Percentiles rank a stretch among this genome's conserved stretches.
phyloP scores from a whole-genome alignment of 2,888 invertebrate species.

The Himalopsyche japonica region DNA sequence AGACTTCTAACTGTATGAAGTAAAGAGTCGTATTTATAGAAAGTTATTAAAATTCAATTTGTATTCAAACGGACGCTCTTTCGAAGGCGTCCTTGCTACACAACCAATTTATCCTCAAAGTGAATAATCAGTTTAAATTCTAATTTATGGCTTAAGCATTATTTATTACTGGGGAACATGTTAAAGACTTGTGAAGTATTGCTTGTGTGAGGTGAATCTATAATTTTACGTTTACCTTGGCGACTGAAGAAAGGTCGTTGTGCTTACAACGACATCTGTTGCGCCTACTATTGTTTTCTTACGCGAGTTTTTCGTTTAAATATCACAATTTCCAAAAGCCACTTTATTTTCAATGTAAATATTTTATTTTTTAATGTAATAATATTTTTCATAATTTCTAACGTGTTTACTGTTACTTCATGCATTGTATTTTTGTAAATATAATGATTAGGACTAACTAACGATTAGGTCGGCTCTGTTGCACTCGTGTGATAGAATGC shows the following conservation, averaged over 20 bases:
- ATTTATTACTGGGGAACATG: not conserved
- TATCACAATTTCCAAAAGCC: not conserved
- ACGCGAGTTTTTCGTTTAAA: not conserved
- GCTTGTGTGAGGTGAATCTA: not conserved
- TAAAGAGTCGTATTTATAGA: not conserved
- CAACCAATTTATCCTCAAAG: not conserved
- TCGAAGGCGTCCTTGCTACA: not conserved
- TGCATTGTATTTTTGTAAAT: no score
- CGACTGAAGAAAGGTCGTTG: not conserved
- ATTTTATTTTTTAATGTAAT: no score
- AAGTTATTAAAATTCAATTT: no score
- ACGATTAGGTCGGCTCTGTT: no score
- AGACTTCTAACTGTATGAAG: no score
- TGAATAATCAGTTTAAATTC: not conserved
- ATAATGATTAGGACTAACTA: no score
- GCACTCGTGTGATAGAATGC: no score
- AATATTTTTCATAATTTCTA: no score
- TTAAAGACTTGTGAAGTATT: not conserved
- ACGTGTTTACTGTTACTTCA: no score
- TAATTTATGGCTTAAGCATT: not conserved
- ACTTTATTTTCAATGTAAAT: not conserved
- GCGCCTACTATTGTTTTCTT: not conserved
- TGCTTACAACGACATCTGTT: not conserved
- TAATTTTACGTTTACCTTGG: not conserved
- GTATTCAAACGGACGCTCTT: no score